phyloP scores from a whole-genome alignment of 2,888 invertebrate genomes.

The Deilephila elpenor region DNA sequence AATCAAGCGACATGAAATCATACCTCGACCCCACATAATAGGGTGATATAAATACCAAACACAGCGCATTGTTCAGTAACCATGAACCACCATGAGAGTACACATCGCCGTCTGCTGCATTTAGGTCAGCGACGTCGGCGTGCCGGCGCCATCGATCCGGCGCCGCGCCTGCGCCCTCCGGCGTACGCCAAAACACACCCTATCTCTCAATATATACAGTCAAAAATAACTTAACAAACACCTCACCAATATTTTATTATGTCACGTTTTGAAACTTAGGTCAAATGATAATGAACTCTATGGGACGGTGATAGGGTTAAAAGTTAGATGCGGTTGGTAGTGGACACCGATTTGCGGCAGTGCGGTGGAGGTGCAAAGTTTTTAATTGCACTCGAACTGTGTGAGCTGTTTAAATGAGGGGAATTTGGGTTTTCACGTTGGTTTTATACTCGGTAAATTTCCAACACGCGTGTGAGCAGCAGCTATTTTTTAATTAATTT shows the following conservation, averaged over 20 bases:
- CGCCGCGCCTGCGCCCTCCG: conserved; percentile 66
- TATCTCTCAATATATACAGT: conserved; percentile 40
- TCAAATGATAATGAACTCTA: conserved; percentile 16
- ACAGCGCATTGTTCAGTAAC: neutral
- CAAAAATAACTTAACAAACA: conserved; percentile 29
- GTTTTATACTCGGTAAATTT: neutral
- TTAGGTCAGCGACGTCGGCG: conserved; percentile 67
- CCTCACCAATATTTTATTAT: conserved; percentile 23
- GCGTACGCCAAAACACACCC: conserved; percentile 39
- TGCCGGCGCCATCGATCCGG: conserved; percentile 76
- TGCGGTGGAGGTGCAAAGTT: conserved; percentile 22
- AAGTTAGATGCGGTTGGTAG: neutral
- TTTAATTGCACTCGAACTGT: conserved; percentile 5
- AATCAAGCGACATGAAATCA: neutral
- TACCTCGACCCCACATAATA: neutral
- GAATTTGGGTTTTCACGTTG: neutral
- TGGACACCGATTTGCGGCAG: neutral
- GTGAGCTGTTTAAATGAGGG: neutral
- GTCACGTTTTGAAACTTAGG: neutral
- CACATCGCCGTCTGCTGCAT: conserved; percentile 55
- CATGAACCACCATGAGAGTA: conserved; percentile 15
- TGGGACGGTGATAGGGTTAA: neutral
- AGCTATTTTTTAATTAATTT: neutral
- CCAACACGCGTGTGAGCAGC: too few relatives aligned
- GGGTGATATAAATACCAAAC: neutral